A percentile compares a stretch with the other conserved stretches of the same genome.
These are phyloP conservation scores for Proctacanthus coquilletti DNA, from an alignment of 1,140 invertebrate genomes.

Conservation along the genomic window DNA sequence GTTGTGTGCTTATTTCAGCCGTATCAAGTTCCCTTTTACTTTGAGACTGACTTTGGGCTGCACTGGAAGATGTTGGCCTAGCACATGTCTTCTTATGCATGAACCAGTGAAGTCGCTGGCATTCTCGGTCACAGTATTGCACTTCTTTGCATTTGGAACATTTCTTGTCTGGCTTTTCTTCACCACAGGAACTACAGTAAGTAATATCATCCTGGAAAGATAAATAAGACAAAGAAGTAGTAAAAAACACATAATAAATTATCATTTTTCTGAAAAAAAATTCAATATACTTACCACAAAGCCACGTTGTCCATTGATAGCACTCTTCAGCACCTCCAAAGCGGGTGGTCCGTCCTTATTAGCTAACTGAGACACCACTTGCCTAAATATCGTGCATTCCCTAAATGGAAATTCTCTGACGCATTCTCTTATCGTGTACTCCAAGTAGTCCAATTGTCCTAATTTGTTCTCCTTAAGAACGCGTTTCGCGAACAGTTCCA, in stretches of 20 bases:
- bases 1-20: slow-evolving; percentile 30
- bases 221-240: not conserved
- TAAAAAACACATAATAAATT: no score
- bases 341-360: slow-evolving; percentile 50
- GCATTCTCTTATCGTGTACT: slow-evolving; percentile 65
- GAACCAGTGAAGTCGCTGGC: slow-evolving; percentile 92
- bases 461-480: slow-evolving; percentile 58
- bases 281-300: slow-evolving; percentile 31
- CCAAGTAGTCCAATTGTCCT: slow-evolving; percentile 65
- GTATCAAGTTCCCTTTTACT: slow-evolving; percentile 29
- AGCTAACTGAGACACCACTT: slow-evolving; percentile 60
- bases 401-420: slow-evolving; percentile 76
- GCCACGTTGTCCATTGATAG: slow-evolving; percentile 78
- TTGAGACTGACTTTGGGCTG: slow-evolving; percentile 11
- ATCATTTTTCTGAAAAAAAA: not conserved
- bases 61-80: slow-evolving; percentile 33
- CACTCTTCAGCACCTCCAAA: slow-evolving; percentile 59
- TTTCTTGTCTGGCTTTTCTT: slow-evolving; percentile 76
- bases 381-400: slow-evolving; percentile 71
- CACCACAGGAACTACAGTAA: slow-evolving; percentile 75
- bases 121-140: slow-evolving; percentile 84
- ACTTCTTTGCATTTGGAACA: slow-evolving; percentile 92
- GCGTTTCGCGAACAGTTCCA: slow-evolving; percentile 56
- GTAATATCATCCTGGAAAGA: slow-evolving; percentile 44
- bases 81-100: slow-evolving; percentile 83